Base-by-base conservation (phyloP, 2,888 invertebrate species). In the Eudemis profundana region DNA sequence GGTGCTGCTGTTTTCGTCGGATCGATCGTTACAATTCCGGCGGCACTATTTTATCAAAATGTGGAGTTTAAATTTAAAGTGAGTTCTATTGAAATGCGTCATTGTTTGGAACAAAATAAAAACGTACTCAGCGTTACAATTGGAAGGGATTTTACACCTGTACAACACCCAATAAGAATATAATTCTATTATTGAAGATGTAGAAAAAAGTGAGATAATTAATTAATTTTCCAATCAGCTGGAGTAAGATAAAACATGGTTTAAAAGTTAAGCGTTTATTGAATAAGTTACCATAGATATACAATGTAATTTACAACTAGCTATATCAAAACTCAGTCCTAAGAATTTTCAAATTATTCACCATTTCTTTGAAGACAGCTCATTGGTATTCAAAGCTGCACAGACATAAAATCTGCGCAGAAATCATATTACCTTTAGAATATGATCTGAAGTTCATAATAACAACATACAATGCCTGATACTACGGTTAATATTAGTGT, bases 1-100 rank as follows among this genome's bases (percentile, higher is more conserved):
- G 50, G 12, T 10, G 3, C 4, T 15, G n/a, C 42, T 64, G 44
- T 57, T 63, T 63, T 57, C 47, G 15, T 46, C 19, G n/a, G 23
- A n/a, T 40, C 42, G n/a, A n/a, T n/a, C 23, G 15, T 50, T 12
- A 47, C 15, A 54, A 38, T 54, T 33, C 47, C 29, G 8, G 19
- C 14, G 1, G 12, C 15, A 36, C 23, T 50, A 50, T 51, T 42
- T 42, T 19, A 27, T 2, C n/a, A 4, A 50, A 29, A 49, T 49
- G 17, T 14, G 0, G 7, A 1, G n/a, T n/a, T n/a, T n/a, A n/a
- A n/a, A n/a, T n/a, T n/a, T n/a, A n/a, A n/a, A n/a, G n/a, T n/a
- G n/a, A n/a, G n/a, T n/a, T n/a, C n/a, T n/a, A n/a, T n/a, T n/a
- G n/a, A n/a, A n/a, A n/a, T n/a, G n/a, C n/a, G n/a, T n/a, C n/a